Evolutionary conservation across 2,888 invertebrate genomes (phyloP).

Genomic region (Campoletis raptor): DNA sequence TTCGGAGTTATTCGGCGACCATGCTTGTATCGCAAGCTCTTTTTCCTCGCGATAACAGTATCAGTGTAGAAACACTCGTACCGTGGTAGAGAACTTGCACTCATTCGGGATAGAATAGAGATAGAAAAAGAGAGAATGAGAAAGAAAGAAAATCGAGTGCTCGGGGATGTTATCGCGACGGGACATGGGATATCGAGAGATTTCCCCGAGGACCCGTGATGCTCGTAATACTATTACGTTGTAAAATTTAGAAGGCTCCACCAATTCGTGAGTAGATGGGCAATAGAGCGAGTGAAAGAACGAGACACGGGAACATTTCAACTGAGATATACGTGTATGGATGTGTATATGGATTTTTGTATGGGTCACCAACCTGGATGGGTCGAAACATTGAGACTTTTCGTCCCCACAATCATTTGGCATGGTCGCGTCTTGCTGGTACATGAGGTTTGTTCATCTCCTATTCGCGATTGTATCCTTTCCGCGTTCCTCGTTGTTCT

Average conservation of each 20-base stretch:
- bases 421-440: not conserved
- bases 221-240: conserved; percentile 75
- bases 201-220: conserved; percentile 75
- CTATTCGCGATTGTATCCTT: conserved; percentile 11
- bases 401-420: conserved; percentile 37
- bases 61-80: conserved; percentile 36
- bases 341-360: not conserved
- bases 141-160: conserved; percentile 48
- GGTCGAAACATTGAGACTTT: conserved; percentile 45
- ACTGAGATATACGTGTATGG: conserved; percentile 21
- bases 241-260: conserved; percentile 74
- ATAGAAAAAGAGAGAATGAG: conserved; percentile 8
- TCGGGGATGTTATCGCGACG: conserved; percentile 70
- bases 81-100: conserved; percentile 25
- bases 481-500: conserved; percentile 35
- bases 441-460: conserved; percentile 51
- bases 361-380: conserved; percentile 21
- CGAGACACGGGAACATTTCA: conserved; percentile 26
- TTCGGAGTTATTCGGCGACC: conserved; percentile 21
- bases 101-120: conserved; percentile 16
- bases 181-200: conserved; percentile 74
- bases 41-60: conserved; percentile 35
- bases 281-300: conserved; percentile 37
- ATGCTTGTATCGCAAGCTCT: conserved; percentile 33
- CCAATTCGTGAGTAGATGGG: conserved; percentile 62